A percentile compares a stretch with the other conserved stretches of the same genome.
phyloP scores from a whole-genome alignment of 53 echinoderm and acorn worm species.

The Paelopatides confundens region DNA sequence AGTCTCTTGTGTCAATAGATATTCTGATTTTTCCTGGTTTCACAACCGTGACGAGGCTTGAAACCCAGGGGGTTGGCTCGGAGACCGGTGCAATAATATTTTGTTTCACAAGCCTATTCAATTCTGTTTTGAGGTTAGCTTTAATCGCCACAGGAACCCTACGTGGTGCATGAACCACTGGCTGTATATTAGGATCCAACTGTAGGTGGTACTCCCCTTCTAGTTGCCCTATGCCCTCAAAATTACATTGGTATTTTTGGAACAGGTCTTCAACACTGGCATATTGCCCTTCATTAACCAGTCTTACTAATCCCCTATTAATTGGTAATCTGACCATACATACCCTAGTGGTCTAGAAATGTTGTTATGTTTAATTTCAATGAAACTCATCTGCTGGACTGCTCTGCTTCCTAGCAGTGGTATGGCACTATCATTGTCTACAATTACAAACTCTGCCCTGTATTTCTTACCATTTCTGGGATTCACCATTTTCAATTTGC shows the following conservation, averaged over 20 bases:
- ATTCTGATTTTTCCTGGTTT: slow-evolving; percentile 47
- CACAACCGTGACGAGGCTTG: slow-evolving; percentile 53
- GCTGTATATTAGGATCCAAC: slow-evolving; percentile 50
- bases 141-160: slow-evolving; percentile 56
- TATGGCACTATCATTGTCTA: neutral
- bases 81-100: slow-evolving; percentile 52
- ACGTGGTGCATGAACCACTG: slow-evolving; percentile 69
- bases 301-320: slow-evolving; percentile 29
- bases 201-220: slow-evolving; percentile 55
- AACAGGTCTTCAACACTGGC: slow-evolving; percentile 20
- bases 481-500: slow-evolving; percentile 57
- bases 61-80: slow-evolving; percentile 73
- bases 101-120: slow-evolving; percentile 40
- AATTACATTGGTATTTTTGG: slow-evolving; percentile 53
- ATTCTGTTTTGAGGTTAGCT: slow-evolving; percentile 37
- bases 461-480: slow-evolving; percentile 58
- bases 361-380: slow-evolving; percentile 55
- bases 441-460: slow-evolving; percentile 44
- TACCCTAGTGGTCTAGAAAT: slow-evolving; percentile 19
- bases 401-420: slow-evolving; percentile 50
- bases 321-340: too few species aligned
- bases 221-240: slow-evolving; percentile 52
- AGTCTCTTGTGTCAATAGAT: slow-evolving; percentile 34
- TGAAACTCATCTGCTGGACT: slow-evolving; percentile 65
- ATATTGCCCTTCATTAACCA: neutral